A percentile compares a stretch with the other conserved stretches of the same genome.
These are phyloP conservation scores for Chionoecetes opilio DNA, from an alignment of 1,140 invertebrate genomes.

Conservation along the genomic window DNA sequence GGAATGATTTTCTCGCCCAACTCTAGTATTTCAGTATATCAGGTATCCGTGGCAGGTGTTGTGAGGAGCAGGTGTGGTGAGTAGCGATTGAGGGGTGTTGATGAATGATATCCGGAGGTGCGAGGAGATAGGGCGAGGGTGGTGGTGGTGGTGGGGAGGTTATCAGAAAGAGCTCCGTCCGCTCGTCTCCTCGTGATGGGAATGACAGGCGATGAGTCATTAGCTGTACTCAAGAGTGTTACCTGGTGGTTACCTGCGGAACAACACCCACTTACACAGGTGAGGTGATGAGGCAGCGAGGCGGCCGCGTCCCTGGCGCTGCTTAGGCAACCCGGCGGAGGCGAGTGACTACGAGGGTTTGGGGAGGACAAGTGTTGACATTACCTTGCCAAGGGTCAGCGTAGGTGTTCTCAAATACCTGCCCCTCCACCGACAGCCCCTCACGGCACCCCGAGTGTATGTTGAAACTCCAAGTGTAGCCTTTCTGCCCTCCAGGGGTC, in stretches of 20 bases:
- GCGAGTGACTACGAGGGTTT: neutral
- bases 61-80: conserved; percentile 4
- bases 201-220: conserved; percentile 67
- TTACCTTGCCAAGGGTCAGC: neutral
- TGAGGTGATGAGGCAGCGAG: neutral
- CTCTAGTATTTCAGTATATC: conserved; percentile 29
- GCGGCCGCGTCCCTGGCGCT: neutral
- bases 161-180: conserved; percentile 33
- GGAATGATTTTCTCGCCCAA: neutral
- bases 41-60: conserved; percentile 5
- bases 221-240: conserved; percentile 67
- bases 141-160: neutral
- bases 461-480: no score
- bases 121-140: neutral
- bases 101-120: conserved; percentile 67
- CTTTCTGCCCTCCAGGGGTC: no score
- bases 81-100: conserved; percentile 52
- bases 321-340: neutral
- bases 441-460: neutral
- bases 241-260: conserved; percentile 53
- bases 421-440: neutral
- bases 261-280: conserved; percentile 43
- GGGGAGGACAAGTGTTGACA: conserved; percentile 34
- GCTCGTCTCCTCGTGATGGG: conserved; percentile 33
- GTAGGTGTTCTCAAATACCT: conserved; percentile 8